Base-by-base conservation (phyloP, 2,113 vertebrate genomes). In the Chloropsis cyanopogon region DNA sequence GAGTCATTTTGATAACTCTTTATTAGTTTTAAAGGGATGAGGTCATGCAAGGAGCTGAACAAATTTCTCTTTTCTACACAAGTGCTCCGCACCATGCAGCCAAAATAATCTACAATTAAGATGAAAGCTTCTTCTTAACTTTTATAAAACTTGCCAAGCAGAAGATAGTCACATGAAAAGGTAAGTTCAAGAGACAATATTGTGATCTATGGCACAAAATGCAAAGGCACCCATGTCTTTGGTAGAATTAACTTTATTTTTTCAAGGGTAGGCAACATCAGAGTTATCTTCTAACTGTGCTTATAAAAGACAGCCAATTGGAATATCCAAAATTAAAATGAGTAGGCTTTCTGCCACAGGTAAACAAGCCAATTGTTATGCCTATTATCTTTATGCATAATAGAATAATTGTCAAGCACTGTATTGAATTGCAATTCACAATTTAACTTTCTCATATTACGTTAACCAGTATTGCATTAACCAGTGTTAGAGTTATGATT, bases 291-390 rank as follows among this genome's bases (percentile, higher is more conserved):
- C 21, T 53, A 47, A 63, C 4, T 59, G 10, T 77, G n/a, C 93
- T 49, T n/a, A 46, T 35, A 57, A 86, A 65, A 90, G 37, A 35
- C n/a, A 78, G 47, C 7, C 72, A 82, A 72, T 39, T 46, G 16
- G 64, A 95, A 82, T 65, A 79, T 10, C 44, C 14, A 46, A 72
- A 47, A 83, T 66, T 82, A 60, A 86, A 86, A 91, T 75, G 3
- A 78, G 9, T 64, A 89, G 63, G 52, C 15, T 92, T 93, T 92
- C 50, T 93, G 61, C 52, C 60, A 70, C 57, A 86, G 39, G 44
- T 85, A 93, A 92, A 88, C 64, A 94, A 92, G 49, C 39, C 60
- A 82, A 73, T 82, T 88, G 19, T 71, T 83, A 76, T 78, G 42
- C 22, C 12, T 81, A 54, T 80, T 90, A 83, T 60, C 76, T 86